Percentiles rank a stretch among this genome's conserved stretches.
These are phyloP conservation scores for Schizotus pectinicornis DNA, from an alignment of 2,888 invertebrate genomes.

Conservation along the genomic window DNA sequence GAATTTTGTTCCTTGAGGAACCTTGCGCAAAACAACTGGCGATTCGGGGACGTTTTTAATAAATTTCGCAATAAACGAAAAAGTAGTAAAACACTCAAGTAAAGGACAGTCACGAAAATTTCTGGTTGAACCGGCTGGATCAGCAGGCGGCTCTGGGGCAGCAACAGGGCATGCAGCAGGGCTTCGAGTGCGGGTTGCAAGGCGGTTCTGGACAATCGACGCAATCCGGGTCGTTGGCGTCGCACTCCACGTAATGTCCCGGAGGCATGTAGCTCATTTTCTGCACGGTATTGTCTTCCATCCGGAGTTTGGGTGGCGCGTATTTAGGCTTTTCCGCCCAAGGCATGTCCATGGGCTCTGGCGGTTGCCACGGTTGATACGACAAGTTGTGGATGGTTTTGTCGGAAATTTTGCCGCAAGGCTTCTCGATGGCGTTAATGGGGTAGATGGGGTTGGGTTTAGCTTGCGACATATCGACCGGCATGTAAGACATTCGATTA, in stretches of 20 bases:
- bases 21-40: neutral
- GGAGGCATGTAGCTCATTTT: constrained; percentile 67
- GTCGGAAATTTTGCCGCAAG: constrained; percentile 51
- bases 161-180: constrained; percentile 52
- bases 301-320: constrained; percentile 55
- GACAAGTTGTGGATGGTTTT: constrained; percentile 58
- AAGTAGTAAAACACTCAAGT: no score
- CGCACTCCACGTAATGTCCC: constrained; percentile 64
- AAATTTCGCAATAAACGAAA: neutral
- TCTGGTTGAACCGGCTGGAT: constrained; percentile 10
- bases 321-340: constrained; percentile 58
- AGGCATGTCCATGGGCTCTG: constrained; percentile 55
- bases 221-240: constrained; percentile 63
- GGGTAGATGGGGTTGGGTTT: constrained; percentile 49
- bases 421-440: constrained; percentile 44
- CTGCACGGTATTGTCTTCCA: constrained; percentile 68
- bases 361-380: constrained; percentile 58
- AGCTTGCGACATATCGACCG: constrained; percentile 55
- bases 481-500: constrained; percentile 64
- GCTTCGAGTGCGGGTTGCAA: constrained; percentile 37
- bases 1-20: no score
- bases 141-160: constrained; percentile 56
- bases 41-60: neutral
- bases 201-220: constrained; percentile 54
- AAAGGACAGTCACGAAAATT: constrained; percentile 8